Percentiles rank a stretch among this genome's conserved stretches.
Evolutionary conservation across 2,888 invertebrate species (phyloP).

Genomic region (Caenorhabditis uteleia): DNA sequence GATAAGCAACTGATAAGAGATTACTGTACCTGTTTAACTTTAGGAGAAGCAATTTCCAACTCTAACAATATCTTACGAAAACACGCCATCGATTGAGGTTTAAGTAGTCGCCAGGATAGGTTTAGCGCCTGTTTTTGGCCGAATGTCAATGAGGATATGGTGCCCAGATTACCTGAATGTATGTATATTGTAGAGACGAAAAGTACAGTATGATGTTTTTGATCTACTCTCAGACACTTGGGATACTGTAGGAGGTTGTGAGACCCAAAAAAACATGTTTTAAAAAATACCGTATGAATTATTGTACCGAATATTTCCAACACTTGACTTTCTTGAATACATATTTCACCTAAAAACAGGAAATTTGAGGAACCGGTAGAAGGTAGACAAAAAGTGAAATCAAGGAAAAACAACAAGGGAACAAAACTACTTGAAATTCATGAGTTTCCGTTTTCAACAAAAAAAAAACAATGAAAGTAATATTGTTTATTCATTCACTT

Average conservation of each 20-base stretch:
- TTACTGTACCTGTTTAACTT: conserved; percentile 63
- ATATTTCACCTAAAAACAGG: conserved; percentile 10
- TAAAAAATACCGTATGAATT: conserved; percentile 22
- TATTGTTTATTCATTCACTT: too few relatives aligned
- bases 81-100: conserved; percentile 49
- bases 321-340: conserved; percentile 35
- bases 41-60: conserved; percentile 63
- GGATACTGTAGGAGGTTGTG: too few relatives aligned
- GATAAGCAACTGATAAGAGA: neutral
- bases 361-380: too few relatives aligned
- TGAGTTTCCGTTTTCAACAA: too few relatives aligned
- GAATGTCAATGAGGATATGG: conserved; percentile 51
- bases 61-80: conserved; percentile 66
- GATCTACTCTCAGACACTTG: neutral
- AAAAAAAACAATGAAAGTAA: too few relatives aligned
- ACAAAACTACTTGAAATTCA: too few relatives aligned
- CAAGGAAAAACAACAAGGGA: too few relatives aligned
- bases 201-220: neutral
- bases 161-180: conserved; percentile 49
- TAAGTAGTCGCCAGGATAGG: conserved; percentile 60
- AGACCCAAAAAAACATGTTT: too few relatives aligned
- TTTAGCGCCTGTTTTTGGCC: conserved; percentile 57
- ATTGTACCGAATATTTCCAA: conserved; percentile 27
- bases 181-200: too few relatives aligned
- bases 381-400: conserved; percentile 3